Conservation (phyloP, 2,113 vertebrate species). For the Polyodon spathula region DNA sequence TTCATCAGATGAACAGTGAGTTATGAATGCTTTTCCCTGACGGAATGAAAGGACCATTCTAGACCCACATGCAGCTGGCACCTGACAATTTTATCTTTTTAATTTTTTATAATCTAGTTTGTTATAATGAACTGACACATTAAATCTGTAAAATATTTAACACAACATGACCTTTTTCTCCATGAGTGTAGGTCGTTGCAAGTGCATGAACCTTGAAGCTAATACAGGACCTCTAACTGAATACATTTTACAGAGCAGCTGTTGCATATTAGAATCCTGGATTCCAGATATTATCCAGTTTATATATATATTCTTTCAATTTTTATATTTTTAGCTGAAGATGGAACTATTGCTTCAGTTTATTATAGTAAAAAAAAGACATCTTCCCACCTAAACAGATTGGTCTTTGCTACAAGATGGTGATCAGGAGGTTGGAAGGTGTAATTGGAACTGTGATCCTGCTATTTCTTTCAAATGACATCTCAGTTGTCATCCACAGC, state of each 20-base stretch:
- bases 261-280: conserved; percentile 57
- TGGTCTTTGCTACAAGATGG: no score
- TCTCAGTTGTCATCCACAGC: no score
- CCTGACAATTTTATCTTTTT: neutral
- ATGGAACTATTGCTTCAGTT: no score
- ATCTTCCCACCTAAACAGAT: no score
- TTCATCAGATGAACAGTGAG: conserved; percentile 39
- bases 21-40: conserved; percentile 30
- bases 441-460: no score
- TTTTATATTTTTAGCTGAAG: no score
- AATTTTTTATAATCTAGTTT: no score
- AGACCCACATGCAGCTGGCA: neutral
- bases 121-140: conserved; percentile 33
- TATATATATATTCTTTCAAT: no score
- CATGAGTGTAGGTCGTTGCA: conserved; percentile 19
- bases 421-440: no score
- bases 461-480: no score
- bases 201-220: conserved; percentile 32
- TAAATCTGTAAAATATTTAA: conserved; percentile 43
- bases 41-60: neutral
- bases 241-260: conserved; percentile 52
- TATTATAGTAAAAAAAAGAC: no score
- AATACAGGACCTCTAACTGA: conserved; percentile 47
- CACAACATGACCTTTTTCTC: no score
- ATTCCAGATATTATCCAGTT: conserved; percentile 65